Evolutionary conservation across 2,888 invertebrate species (phyloP).

Genomic region (Drosophila recens): DNA sequence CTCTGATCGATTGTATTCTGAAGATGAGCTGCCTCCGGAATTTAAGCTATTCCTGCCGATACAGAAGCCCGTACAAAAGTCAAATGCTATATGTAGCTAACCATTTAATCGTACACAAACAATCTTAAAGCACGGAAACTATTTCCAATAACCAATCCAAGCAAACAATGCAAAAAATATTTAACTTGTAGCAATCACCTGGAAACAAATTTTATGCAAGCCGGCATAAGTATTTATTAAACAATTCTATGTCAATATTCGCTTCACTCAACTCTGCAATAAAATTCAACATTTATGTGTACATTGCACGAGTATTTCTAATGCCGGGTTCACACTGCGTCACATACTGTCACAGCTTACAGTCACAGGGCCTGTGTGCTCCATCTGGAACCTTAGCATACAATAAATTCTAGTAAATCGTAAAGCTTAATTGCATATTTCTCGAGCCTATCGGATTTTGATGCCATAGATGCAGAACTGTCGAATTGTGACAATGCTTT

Average conservation of each 20-base stretch:
- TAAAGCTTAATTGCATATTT: too few species aligned
- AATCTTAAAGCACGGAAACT: constrained; percentile 10
- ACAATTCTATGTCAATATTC: constrained; percentile 38
- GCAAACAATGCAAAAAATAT: constrained; percentile 19
- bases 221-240: constrained; percentile 44
- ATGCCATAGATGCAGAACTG: too few species aligned
- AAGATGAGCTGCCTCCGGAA: constrained; percentile 97
- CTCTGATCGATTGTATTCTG: constrained; percentile 94
- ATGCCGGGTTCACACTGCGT: too few species aligned
- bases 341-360: too few species aligned
- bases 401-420: too few species aligned
- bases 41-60: constrained; percentile 98
- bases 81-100: constrained; percentile 78
- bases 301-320: constrained; percentile 14
- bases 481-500: too few species aligned
- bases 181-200: constrained; percentile 27
- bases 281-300: constrained; percentile 40
- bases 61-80: constrained; percentile 87
- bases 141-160: constrained; percentile 13
- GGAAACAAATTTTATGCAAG: constrained; percentile 42
- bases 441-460: too few species aligned
- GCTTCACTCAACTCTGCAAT: constrained; percentile 35
- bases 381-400: too few species aligned
- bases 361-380: too few species aligned
- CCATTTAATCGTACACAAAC: constrained; percentile 17